phyloP scores from a whole-genome alignment of 1,140 invertebrate genomes.

The Drosophila sp. region DNA sequence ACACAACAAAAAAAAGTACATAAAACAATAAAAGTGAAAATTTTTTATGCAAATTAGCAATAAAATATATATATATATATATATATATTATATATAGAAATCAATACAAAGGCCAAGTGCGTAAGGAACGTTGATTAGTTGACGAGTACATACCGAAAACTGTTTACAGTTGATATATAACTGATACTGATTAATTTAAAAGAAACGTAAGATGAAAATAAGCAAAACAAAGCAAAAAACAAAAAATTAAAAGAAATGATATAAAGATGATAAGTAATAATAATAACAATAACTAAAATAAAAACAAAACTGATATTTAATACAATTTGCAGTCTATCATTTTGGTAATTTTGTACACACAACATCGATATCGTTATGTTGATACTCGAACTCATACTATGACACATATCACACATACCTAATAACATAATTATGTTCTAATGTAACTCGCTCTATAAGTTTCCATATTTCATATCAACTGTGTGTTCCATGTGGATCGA shows the following conservation, averaged over 20 bases:
- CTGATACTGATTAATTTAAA: slow-evolving; percentile 40
- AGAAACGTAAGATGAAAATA: slow-evolving; percentile 16
- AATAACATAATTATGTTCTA: slow-evolving; percentile 1
- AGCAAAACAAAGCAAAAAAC: too few relatives aligned
- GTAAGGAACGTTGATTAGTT: slow-evolving; percentile 66
- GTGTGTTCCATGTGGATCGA: slow-evolving; percentile 30
- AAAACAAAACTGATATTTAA: slow-evolving; percentile 80
- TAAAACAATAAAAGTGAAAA: slow-evolving; percentile 64
- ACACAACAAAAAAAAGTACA: slow-evolving; percentile 46
- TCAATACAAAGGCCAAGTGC: slow-evolving; percentile 59
- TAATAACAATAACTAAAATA: slow-evolving; percentile 76
- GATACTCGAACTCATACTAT: neutral
- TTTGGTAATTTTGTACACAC: slow-evolving; percentile 31
- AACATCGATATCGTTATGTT: slow-evolving; percentile 5
- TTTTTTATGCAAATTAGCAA: slow-evolving; percentile 76
- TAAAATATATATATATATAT: slow-evolving; percentile 57
- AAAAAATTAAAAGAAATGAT: slow-evolving; percentile 33
- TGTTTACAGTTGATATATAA: slow-evolving; percentile 77
- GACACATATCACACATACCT: slow-evolving; percentile 6
- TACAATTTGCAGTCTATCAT: slow-evolving; percentile 73
- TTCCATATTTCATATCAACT: neutral
- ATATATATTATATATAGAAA: slow-evolving; percentile 63
- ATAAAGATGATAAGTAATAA: slow-evolving; percentile 63
- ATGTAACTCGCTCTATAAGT: slow-evolving; percentile 9
- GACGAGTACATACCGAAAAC: slow-evolving; percentile 50